Evolutionary conservation across 2,888 invertebrate species (phyloP).

Genomic region (Loripinus fragilis): DNA sequence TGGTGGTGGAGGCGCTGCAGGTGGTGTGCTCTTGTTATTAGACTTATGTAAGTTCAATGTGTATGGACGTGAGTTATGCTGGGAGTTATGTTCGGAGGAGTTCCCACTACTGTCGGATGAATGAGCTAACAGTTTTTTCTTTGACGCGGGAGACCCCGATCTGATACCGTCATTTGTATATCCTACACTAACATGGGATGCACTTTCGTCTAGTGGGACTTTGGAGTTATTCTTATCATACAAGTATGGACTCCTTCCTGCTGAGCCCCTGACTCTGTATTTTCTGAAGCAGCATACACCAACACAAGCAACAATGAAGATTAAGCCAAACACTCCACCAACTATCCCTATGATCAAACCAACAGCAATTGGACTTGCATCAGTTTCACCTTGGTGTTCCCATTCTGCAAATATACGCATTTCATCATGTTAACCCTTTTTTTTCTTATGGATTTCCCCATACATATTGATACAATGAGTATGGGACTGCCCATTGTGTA

Average conservation of each 20-base stretch:
- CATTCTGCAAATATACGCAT: slow-evolving; percentile 58
- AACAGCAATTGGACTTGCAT: slow-evolving; percentile 64
- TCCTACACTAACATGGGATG: slow-evolving; percentile 38
- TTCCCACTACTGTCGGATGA: slow-evolving; percentile 51
- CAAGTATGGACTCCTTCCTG: slow-evolving; percentile 43
- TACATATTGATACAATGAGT: too few species aligned
- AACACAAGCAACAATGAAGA: slow-evolving; percentile 65
- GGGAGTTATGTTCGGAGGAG: background rate
- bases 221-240: slow-evolving; percentile 40
- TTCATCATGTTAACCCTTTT: too few species aligned
- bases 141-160: slow-evolving; percentile 49
- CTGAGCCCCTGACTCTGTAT: slow-evolving; percentile 33
- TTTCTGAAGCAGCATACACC: slow-evolving; percentile 70
- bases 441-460: too few species aligned
- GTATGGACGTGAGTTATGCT: slow-evolving; percentile 23
- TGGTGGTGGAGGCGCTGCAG: slow-evolving; percentile 19
- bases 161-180: slow-evolving; percentile 50
- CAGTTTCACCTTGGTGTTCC: slow-evolving; percentile 42
- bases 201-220: slow-evolving; percentile 36
- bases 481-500: too few species aligned
- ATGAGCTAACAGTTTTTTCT: slow-evolving; percentile 54
- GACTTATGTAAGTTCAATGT: slow-evolving; percentile 33
- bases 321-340: slow-evolving; percentile 66
- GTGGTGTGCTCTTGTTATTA: slow-evolving; percentile 12
- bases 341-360: slow-evolving; percentile 73